Evolutionary conservation across 2,113 vertebrate species (phyloP), one percentile per base, ranked within the genome.

Genomic region (Tauraco erythrolophus): DNA sequence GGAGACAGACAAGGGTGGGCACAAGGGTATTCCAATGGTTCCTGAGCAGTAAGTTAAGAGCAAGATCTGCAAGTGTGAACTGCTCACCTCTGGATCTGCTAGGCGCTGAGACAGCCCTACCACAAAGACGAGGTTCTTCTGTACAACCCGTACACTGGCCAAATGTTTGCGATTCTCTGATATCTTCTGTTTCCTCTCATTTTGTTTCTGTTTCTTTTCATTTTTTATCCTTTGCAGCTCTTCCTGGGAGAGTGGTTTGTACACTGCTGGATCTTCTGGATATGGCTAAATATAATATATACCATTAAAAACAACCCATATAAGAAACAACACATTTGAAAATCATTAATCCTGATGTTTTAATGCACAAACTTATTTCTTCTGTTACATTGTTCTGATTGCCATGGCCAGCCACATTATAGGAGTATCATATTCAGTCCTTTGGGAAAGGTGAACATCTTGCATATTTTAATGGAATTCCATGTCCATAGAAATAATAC

Each of bases 161-260:
- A 99, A 98, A 88, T 99, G 99, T 97, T 99, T 99, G 93, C 99
- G 99, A 96, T 99, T 99, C 98, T 99, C 99, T 97, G 99, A 99
- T 98, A 99, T 99, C 98, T 99, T 99, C 98, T 99, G 99, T 98
- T 99, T 99, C 96, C 99, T 99, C 94, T 99, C 99, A 27, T 99
- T 99, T 98, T 99, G 99, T 98, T 99, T 99, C 97, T 99, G 99
- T 98, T 99, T 99, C 98, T 99, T 99, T 98, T 99, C 99, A 70
- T 99, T 99, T 98, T 99, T 99, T 99, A 99, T 99, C 98, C 99
- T 99, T 97, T 99, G 99, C 96, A 99, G 98, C 97, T 99, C 99
- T 98, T 99, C 99, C 97, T 99, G 99, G 98, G 99, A 99, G 88
- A 99, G 99, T 96, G 99, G 99, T 98, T 99, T 99, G 98, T 99